A percentile compares a stretch with the other conserved stretches of the same genome.
Evolutionary conservation across 1,140 invertebrate species (phyloP).

Genomic region (Heliconius eleuchia): DNA sequence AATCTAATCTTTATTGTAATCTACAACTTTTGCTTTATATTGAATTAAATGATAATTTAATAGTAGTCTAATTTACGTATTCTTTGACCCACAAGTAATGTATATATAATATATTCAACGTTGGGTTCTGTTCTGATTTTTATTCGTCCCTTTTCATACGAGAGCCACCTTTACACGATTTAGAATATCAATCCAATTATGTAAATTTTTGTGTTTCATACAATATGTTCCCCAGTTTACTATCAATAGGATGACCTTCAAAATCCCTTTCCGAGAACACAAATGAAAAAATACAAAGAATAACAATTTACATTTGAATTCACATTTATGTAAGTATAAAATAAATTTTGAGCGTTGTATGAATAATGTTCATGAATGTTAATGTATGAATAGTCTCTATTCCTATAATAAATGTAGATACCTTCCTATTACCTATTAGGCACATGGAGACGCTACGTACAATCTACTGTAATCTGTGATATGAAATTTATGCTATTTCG

Average conservation of each 20-base stretch:
- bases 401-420: no score
- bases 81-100: background rate
- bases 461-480: no score
- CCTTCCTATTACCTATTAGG: no score
- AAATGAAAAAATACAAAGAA: conserved; percentile 29
- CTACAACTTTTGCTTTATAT: background rate
- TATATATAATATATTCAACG: background rate
- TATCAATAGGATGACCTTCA: conserved; percentile 29
- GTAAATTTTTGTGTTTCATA: conserved; percentile 22
- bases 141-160: background rate
- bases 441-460: no score
- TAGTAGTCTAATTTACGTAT: background rate
- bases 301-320: conserved; percentile 22
- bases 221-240: background rate
- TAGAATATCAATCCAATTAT: background rate
- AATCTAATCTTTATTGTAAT: no score
- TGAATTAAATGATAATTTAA: background rate
- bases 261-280: conserved; percentile 24
- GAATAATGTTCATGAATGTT: background rate
- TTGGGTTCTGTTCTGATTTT: background rate
- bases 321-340: conserved; percentile 3
- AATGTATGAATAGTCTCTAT: background rate
- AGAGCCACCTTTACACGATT: background rate
- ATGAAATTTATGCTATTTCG: no score
- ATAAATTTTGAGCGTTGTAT: background rate